These are phyloP conservation scores for Probaryconus sp. DNA, from an alignment of 1,140 invertebrate species.

Conservation along the genomic window DNA sequence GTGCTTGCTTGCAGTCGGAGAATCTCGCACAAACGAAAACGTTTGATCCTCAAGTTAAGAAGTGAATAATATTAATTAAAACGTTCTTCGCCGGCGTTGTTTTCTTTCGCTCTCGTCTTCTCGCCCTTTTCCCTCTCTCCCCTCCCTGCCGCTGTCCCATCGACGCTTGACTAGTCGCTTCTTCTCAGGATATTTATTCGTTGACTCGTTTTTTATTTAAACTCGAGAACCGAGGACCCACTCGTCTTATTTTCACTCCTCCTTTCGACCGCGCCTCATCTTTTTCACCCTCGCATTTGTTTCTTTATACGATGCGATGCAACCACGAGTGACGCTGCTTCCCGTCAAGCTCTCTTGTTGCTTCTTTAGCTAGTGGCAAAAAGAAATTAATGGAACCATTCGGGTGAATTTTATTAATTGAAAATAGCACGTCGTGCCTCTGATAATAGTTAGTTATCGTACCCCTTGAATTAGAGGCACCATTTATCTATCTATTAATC, in stretches of 20 bases:
- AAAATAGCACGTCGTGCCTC: conserved; percentile 63
- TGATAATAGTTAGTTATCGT: no score
- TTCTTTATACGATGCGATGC: conserved; percentile 69
- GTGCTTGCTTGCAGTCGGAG: conserved; percentile 11
- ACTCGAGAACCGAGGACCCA: conserved; percentile 69
- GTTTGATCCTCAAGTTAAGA: conserved; percentile 73
- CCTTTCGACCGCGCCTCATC: conserved; percentile 43
- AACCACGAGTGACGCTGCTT: conserved; percentile 59
- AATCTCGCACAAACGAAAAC: conserved; percentile 53
- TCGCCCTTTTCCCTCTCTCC: conserved; percentile 39
- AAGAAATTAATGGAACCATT: conserved; percentile 75
- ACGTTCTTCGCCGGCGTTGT: conserved; percentile 69
- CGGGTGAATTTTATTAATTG: conserved; percentile 77
- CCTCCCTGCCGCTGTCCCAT: conserved; percentile 26
- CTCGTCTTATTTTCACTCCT: conserved; percentile 73
- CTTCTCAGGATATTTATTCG: conserved; percentile 76
- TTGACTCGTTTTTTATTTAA: conserved; percentile 76
- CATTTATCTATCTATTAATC: no score
- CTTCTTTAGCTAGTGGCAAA: conserved; percentile 57
- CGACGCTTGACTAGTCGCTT: conserved; percentile 73
- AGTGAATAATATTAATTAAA: conserved; percentile 78
- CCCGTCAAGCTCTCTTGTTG: conserved; percentile 65
- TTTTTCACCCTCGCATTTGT: conserved; percentile 55
- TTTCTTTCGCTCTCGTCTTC: conserved; percentile 63
- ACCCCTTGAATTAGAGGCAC: no score